Evolutionary conservation across 2,797 vertebrate species (phyloP).

Genomic region (Urosaurus nigricauda): DNA sequence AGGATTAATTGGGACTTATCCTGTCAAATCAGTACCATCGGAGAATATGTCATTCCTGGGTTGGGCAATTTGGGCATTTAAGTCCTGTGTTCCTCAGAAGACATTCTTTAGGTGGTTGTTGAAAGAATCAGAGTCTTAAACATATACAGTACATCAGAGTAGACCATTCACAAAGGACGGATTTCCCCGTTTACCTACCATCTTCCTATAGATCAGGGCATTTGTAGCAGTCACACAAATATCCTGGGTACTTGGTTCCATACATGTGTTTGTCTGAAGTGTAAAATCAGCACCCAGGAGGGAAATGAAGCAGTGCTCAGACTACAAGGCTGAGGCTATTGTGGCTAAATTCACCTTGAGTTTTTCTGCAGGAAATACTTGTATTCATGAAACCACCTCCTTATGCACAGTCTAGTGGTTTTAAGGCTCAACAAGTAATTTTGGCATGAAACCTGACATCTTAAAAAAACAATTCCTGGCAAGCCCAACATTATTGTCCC

Average conservation of each 20-base stretch:
- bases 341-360: neutral
- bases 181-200: no score
- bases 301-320: neutral
- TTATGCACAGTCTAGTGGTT: neutral
- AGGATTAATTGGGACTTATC: no score
- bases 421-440: neutral
- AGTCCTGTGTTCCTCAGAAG: neutral
- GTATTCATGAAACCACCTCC: neutral
- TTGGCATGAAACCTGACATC: slow-evolving; percentile 47
- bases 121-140: neutral
- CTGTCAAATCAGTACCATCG: no score
- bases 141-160: neutral
- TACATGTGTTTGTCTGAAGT: neutral
- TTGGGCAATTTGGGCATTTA: neutral
- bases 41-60: no score
- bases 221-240: neutral
- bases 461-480: slow-evolving; percentile 23
- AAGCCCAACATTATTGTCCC: slow-evolving; percentile 53
- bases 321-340: neutral
- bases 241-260: neutral
- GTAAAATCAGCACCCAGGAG: neutral
- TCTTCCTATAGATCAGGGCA: neutral
- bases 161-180: neutral
- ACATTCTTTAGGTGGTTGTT: neutral
- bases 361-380: neutral